Base-by-base conservation (phyloP, 2,888 invertebrate species). In the Tachina lurida region DNA sequence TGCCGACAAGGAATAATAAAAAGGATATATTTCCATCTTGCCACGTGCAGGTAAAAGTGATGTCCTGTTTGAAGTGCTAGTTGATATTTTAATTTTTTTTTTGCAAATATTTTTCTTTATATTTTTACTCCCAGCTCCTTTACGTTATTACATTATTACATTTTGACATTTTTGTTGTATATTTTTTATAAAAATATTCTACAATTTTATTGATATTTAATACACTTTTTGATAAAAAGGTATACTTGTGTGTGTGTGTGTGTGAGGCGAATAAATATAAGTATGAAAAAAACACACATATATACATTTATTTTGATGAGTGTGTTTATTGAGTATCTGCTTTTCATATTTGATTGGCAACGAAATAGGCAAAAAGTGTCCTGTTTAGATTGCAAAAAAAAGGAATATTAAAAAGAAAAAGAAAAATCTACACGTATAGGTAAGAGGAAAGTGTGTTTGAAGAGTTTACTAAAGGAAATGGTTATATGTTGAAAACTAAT, bases 261-360 rank as follows among this genome's bases (percentile, higher is more conserved):
- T 15, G 15, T 39, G 22, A 49, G 22, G 15, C 4, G 22, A 31
- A 39, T 9, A 56, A 58, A 62, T 7, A 31, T 31, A 31, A 31
- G 31, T 31, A 7, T 31, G 1, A 31, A 43, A 45, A n/a, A 68
- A 0, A 67, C 15, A 63, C 8, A 41, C n/a, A 41, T 13, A 10
- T 2, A 41, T 17, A 8, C 0, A 31, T 39, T 5, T 31, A 52
- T 78, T 45, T 83, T 83, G 80, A 80, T 76, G 58, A 86, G 86
- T 86, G 86, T 83, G 86, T 86, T 86, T 83, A 80, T 80, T 83
- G 83, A 86, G 83, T 83, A 83, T 83, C 83, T 83, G 83, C 79
- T 83, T 86, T 80, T 86, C 80, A 86, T 86, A 86, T 80, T 86
- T 71, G 86, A 86, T 86, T 86, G 86, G 83, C 86, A 86, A 86